Conservation (phyloP, 2,797 vertebrate species). For the Urosaurus nigricauda region DNA sequence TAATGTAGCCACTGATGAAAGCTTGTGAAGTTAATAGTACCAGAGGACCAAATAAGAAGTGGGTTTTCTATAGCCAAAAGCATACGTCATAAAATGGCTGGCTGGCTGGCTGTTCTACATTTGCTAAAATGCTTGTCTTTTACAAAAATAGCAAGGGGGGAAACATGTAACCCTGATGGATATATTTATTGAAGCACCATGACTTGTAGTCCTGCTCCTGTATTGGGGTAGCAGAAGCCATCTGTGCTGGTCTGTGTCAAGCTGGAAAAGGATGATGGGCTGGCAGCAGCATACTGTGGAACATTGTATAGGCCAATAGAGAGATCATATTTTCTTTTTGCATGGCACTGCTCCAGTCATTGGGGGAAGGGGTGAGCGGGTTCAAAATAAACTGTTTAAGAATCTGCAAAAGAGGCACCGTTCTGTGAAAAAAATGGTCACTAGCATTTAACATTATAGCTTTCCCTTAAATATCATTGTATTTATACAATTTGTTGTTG, state of each 20-base stretch:
- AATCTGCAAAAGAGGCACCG: not conserved
- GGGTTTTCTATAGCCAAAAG: constrained; percentile 63
- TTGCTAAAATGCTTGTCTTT: constrained; percentile 41
- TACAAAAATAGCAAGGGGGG: constrained; percentile 11
- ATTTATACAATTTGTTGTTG: not conserved
- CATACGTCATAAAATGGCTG: constrained; percentile 51
- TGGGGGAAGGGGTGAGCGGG: not conserved
- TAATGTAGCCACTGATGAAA: constrained; percentile 67
- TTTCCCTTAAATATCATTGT: not conserved
- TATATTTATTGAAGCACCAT: not conserved
- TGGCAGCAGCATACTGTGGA: not conserved
- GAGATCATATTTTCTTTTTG: constrained; percentile 14
- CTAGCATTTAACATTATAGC: not conserved
- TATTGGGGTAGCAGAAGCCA: not conserved
- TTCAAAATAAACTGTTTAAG: not conserved
- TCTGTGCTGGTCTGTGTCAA: not conserved
- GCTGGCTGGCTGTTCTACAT: constrained; percentile 47
- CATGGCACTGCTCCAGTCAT: not conserved
- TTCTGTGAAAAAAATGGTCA: not conserved
- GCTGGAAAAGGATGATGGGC: not conserved
- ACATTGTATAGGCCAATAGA: not conserved
- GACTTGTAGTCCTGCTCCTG: not conserved
- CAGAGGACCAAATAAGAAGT: constrained; percentile 10
- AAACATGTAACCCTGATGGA: not conserved
- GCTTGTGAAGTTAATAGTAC: constrained; percentile 54